Evolutionary conservation across 2,888 invertebrate species (phyloP).

Genomic region (Megamerina dolium): DNA sequence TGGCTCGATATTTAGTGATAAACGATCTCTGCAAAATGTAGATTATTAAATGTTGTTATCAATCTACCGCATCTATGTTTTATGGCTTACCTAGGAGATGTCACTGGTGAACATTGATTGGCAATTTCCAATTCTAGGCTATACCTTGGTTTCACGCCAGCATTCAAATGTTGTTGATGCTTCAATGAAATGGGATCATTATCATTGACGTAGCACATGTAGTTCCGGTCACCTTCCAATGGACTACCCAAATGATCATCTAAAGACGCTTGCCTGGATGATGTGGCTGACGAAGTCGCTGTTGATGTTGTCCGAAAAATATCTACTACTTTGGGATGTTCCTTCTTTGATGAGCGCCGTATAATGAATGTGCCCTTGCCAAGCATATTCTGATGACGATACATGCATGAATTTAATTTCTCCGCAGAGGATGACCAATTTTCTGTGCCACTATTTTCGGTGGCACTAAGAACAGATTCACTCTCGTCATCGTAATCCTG

Average conservation of each 20-base stretch:
- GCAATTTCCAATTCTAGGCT: constrained; percentile 63
- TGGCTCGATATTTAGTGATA: constrained; percentile 38
- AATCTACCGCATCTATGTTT: too few relatives aligned
- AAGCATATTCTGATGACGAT: constrained; percentile 50
- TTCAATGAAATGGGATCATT: too few relatives aligned
- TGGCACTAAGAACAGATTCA: too few relatives aligned
- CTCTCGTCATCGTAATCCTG: too few relatives aligned
- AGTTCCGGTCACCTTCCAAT: too few relatives aligned
- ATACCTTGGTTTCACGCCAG: constrained; percentile 62
- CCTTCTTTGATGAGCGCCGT: constrained; percentile 46
- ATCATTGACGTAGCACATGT: too few relatives aligned
- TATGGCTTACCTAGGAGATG: constrained; percentile 29
- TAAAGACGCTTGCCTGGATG: too few relatives aligned
- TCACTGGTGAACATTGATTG: constrained; percentile 43
- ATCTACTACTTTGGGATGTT: constrained; percentile 33
- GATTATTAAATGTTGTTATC: too few relatives aligned
- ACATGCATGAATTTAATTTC: constrained; percentile 23
- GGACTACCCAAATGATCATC: too few relatives aligned
- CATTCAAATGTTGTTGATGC: too few relatives aligned
- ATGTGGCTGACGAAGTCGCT: too few relatives aligned
- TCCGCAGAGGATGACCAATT: constrained; percentile 7
- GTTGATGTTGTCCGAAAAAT: too few relatives aligned
- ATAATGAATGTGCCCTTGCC: constrained; percentile 74
- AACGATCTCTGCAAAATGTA: constrained; percentile 31
- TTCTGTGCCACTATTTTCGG: constrained; percentile 1